These are phyloP conservation scores for Lysandra bellargus DNA, from an alignment of 2,888 invertebrate genomes.

Conservation along the genomic window DNA sequence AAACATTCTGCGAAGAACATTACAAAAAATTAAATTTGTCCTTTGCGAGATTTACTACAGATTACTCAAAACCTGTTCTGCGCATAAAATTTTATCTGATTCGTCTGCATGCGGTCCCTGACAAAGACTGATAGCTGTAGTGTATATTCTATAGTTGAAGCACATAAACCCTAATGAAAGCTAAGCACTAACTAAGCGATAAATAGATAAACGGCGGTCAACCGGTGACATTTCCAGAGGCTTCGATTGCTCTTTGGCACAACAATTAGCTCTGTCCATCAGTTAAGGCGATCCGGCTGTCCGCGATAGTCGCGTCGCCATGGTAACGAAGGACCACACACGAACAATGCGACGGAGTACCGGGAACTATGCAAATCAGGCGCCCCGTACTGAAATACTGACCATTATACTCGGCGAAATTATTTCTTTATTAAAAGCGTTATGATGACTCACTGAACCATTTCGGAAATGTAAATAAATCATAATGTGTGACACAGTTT, in stretches of 20 bases:
- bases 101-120: not conserved
- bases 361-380: slow-evolving; percentile 46
- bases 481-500: not conserved
- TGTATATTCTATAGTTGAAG: slow-evolving; percentile 1
- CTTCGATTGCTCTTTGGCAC: slow-evolving; percentile 50
- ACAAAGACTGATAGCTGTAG: slow-evolving; percentile 1
- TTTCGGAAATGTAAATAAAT: slow-evolving; percentile 15
- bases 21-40: not conserved
- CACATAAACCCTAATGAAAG: slow-evolving; percentile 33
- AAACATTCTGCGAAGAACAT: not conserved
- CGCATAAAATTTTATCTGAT: slow-evolving; percentile 14
- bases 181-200: slow-evolving; percentile 38
- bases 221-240: slow-evolving; percentile 61
- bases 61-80: not conserved
- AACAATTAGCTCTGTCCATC: slow-evolving; percentile 75
- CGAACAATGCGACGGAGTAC: slow-evolving; percentile 58
- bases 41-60: not conserved
- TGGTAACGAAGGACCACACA: slow-evolving; percentile 76
- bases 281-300: slow-evolving; percentile 56
- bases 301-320: slow-evolving; percentile 56
- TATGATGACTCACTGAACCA: slow-evolving; percentile 1
- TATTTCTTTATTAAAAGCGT: slow-evolving; percentile 25
- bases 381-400: slow-evolving; percentile 38
- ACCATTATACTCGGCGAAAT: slow-evolving; percentile 27
- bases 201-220: slow-evolving; percentile 52